Evolutionary conservation across 1,140 invertebrate species (phyloP).

Genomic region (Macrostomum lignano): DNA sequence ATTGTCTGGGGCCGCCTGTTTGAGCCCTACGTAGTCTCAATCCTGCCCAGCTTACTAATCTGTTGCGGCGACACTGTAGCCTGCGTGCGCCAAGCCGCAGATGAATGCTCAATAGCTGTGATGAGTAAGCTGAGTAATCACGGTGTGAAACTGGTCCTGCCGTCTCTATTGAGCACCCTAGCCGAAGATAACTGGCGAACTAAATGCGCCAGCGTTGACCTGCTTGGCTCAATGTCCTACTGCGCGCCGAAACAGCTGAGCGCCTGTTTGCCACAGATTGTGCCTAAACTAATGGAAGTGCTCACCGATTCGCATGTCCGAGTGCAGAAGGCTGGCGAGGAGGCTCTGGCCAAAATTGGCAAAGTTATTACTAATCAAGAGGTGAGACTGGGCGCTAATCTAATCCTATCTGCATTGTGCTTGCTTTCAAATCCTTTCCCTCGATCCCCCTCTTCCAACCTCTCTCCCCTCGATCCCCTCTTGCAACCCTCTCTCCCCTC

Average conservation of each 20-base stretch:
- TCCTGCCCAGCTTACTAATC: constrained; percentile 64
- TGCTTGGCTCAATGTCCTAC: constrained; percentile 64
- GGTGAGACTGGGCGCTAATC: constrained; percentile 39
- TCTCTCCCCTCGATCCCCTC: no score
- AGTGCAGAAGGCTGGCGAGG: constrained; percentile 79
- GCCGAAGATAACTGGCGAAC: constrained; percentile 96
- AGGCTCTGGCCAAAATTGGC: constrained; percentile 77
- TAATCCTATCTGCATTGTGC: constrained; percentile 6
- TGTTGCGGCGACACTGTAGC: constrained; percentile 82
- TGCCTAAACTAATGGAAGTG: constrained; percentile 87
- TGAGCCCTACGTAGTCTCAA: constrained; percentile 90
- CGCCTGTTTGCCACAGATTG: constrained; percentile 80
- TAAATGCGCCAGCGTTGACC: constrained; percentile 69
- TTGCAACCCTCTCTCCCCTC: no score
- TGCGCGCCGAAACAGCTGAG: constrained; percentile 93
- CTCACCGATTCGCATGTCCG: constrained; percentile 83
- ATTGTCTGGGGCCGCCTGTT: constrained; percentile 72
- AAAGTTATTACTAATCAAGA: constrained; percentile 92
- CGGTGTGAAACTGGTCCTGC: constrained; percentile 76
- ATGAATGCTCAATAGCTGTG: constrained; percentile 47
- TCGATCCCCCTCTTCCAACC: no score
- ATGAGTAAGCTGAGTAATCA: constrained; percentile 84
- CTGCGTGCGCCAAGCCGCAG: constrained; percentile 38
- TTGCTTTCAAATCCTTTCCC: constrained; percentile 4
- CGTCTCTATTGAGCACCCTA: constrained; percentile 57